A percentile compares a stretch with the other conserved stretches of the same genome.
These are phyloP conservation scores for Chaenogobius annularis DNA, from an alignment of 2,113 vertebrate species.

Conservation along the genomic window DNA sequence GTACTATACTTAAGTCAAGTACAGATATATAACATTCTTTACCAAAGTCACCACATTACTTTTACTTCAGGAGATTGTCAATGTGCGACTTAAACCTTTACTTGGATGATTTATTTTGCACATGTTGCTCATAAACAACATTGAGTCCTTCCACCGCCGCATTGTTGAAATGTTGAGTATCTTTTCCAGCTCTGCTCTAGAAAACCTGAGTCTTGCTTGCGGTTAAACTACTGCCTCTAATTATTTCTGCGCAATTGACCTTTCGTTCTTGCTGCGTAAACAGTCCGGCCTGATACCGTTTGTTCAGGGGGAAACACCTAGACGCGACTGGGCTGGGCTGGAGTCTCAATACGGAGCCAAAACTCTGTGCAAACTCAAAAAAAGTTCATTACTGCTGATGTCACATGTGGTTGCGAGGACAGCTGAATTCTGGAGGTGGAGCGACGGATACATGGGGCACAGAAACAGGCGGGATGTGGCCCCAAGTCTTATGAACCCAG, in stretches of 20 bases:
- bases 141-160: no score
- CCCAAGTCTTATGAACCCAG: slow-evolving; percentile 67
- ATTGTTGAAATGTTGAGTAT: neutral
- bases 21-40: no score
- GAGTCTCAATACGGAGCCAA: slow-evolving; percentile 26
- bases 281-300: slow-evolving; percentile 34
- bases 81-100: no score
- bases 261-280: slow-evolving; percentile 54
- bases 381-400: slow-evolving; percentile 49
- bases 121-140: no score
- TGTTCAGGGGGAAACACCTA: slow-evolving; percentile 45
- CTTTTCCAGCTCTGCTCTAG: slow-evolving; percentile 13
- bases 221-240: slow-evolving; percentile 51
- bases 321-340: slow-evolving; percentile 24
- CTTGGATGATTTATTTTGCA: no score
- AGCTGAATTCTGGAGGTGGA: slow-evolving; percentile 52
- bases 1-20: no score
- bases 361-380: slow-evolving; percentile 46
- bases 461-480: slow-evolving; percentile 48
- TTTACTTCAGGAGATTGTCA: no score
- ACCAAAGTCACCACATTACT: no score
- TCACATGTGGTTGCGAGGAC: slow-evolving; percentile 55
- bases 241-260: slow-evolving; percentile 61
- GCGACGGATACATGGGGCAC: slow-evolving; percentile 25
- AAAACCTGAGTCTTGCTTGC: slow-evolving; percentile 26